phyloP scores from a whole-genome alignment of 64 coral and sea anemone species.

The Stylophora pistillata region DNA sequence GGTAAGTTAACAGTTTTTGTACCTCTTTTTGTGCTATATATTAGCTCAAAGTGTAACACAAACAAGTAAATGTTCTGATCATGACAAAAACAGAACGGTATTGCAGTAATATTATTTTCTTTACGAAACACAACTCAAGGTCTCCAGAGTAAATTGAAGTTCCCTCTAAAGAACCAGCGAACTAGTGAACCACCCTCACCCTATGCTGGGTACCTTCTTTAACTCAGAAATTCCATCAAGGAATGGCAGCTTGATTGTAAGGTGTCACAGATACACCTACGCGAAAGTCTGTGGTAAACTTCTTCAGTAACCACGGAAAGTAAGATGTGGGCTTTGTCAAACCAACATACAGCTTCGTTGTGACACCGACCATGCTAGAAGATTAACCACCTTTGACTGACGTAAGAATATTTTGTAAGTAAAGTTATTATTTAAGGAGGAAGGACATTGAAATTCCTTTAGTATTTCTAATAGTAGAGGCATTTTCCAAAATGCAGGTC shows the following conservation, averaged over 20 bases:
- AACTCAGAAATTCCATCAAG: constrained; percentile 64
- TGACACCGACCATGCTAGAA: constrained; percentile 58
- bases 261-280: constrained; percentile 64
- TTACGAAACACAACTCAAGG: too few relatives aligned
- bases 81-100: too few relatives aligned
- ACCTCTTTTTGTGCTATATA: too few relatives aligned
- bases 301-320: constrained; percentile 72
- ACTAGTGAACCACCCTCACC: too few relatives aligned
- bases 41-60: too few relatives aligned
- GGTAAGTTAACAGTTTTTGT: too few relatives aligned
- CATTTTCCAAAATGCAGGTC: constrained; percentile 43
- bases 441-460: constrained; percentile 14
- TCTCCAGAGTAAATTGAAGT: too few relatives aligned
- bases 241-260: constrained; percentile 61
- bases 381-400: constrained; percentile 54
- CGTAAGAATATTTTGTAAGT: constrained; percentile 25
- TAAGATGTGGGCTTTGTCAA: constrained; percentile 58
- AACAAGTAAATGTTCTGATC: too few relatives aligned
- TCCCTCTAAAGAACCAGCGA: too few relatives aligned
- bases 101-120: too few relatives aligned
- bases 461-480: constrained; percentile 16
- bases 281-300: constrained; percentile 59
- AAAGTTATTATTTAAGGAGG: not conserved
- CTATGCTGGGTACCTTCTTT: too few relatives aligned
- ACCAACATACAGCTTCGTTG: constrained; percentile 58